Base-by-base conservation (phyloP, 2,113 vertebrate species). In the Mobula birostris region DNA sequence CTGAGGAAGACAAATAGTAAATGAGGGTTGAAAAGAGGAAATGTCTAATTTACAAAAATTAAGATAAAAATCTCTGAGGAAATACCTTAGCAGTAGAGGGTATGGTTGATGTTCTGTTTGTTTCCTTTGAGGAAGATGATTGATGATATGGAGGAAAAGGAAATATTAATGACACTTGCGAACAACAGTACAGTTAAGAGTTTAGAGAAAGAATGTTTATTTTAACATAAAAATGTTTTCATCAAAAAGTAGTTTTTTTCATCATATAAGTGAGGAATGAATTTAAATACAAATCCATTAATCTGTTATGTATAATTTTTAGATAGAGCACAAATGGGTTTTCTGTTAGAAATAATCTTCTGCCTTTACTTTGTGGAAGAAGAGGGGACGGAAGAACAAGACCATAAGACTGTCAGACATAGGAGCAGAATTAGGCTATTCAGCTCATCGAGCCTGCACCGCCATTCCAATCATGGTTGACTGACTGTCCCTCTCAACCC, bases 71-170 rank as follows among this genome's bases (percentile, higher is more conserved):
- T 85, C 56, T 24, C 21, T 85, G 24, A 61, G 82, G 48, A 85
- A 85, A 29, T 85, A 27, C 82, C 82, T 9, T 24, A 85, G 82
- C 82, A 85, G 24, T 85, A 58, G 48, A 27, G 82, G 56, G 9
- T 12, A 29, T 58, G 80, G 78, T 0, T 83, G 48, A 83, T 83
- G 19, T 58, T 79, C 58, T 24, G 12, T 61, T 68, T 68, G 87
- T 68, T 90, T 90, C 29, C 61, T 90, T 90, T 90, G 87, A 90
- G 14, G 61, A 32, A 68, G 87, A 68, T 32, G 85, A 90, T 14
- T 68, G 61, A 90, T 88, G 48, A 68, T 36, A 32, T 15, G 17
- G 87, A 90, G 61, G 66, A 90, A 36, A 90, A 36, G n/a, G 5
- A 90, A 66, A n/a, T 36, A 68, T 29, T 8, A 68, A 68, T 90